phyloP scores from a whole-genome alignment of 2,113 vertebrate species.

The Nerophis lumbriciformis region DNA sequence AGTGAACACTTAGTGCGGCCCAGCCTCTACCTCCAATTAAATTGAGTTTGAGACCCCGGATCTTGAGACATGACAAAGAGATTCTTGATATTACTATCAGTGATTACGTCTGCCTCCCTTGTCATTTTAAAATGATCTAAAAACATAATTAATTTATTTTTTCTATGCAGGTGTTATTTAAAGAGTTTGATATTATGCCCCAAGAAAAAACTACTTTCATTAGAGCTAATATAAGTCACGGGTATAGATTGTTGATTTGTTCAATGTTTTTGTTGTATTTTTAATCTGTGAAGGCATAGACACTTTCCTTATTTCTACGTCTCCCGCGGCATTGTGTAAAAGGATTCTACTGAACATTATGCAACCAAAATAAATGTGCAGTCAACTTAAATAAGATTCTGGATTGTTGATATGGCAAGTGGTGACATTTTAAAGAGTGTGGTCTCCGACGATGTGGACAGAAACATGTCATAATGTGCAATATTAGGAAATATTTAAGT shows the following conservation, averaged over 20 bases:
- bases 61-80: slow-evolving; percentile 16
- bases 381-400: slow-evolving; percentile 70
- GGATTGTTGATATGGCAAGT: slow-evolving; percentile 42
- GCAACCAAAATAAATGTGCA: slow-evolving; percentile 83
- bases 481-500: slow-evolving; percentile 68
- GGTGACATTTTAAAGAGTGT: slow-evolving; percentile 12
- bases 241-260: slow-evolving; percentile 37
- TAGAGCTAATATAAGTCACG: slow-evolving; percentile 43
- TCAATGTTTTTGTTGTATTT: slow-evolving; percentile 7
- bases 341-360: slow-evolving; percentile 75
- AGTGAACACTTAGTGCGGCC: too few species aligned
- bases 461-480: slow-evolving; percentile 73
- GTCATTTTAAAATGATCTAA: slow-evolving; percentile 60
- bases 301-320: slow-evolving; percentile 71
- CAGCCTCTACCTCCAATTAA: too few species aligned
- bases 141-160: slow-evolving; percentile 78
- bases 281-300: slow-evolving; percentile 55
- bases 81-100: slow-evolving; percentile 52
- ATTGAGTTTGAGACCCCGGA: too few species aligned
- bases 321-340: slow-evolving; percentile 72
- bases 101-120: slow-evolving; percentile 41
- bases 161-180: slow-evolving; percentile 78
- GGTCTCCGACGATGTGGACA: slow-evolving; percentile 48
- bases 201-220: slow-evolving; percentile 44
- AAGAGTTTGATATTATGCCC: slow-evolving; percentile 66